These are phyloP conservation scores for Acanthurus tractus DNA, from an alignment of 2,797 vertebrate genomes.

Conservation along the genomic window DNA sequence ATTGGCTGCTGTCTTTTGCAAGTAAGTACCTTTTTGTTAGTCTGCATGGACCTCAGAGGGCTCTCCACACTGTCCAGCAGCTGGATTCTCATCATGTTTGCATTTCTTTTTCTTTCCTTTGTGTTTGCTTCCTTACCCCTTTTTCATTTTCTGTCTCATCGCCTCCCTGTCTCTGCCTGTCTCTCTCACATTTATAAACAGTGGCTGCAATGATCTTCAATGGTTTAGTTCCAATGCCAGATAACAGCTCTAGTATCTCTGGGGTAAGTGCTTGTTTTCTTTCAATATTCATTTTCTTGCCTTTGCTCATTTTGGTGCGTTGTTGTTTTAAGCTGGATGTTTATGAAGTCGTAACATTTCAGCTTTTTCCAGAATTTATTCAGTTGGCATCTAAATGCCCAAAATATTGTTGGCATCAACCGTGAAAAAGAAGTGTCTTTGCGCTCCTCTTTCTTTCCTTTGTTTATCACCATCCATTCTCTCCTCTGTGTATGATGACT, in stretches of 20 bases:
- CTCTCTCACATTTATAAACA: conserved; percentile 74
- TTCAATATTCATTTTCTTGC: conserved; percentile 24
- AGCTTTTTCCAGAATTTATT: conserved; percentile 15
- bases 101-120: conserved; percentile 52
- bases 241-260: conserved; percentile 92
- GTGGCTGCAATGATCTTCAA: conserved; percentile 91
- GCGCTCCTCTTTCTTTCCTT: conserved; percentile 46
- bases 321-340: conserved; percentile 17
- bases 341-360: conserved; percentile 1
- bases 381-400: not conserved
- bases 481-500: conserved; percentile 32
- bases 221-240: conserved; percentile 91
- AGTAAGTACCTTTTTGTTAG: conserved; percentile 88
- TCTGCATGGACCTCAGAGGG: conserved; percentile 32
- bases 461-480: conserved; percentile 45
- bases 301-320: not conserved
- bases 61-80: conserved; percentile 40
- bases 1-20: conserved; percentile 88
- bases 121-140: conserved; percentile 39
- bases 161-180: conserved; percentile 27
- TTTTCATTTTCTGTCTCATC: conserved; percentile 45
- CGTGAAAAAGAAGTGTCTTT: conserved; percentile 26
- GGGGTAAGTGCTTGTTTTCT: conserved; percentile 88
- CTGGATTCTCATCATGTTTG: conserved; percentile 58
- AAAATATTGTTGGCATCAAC: not conserved